Evolutionary conservation across 1,140 invertebrate genomes (phyloP), one percentile per base, ranked within the genome.

Genomic region (Sarcophaga peregrina): DNA sequence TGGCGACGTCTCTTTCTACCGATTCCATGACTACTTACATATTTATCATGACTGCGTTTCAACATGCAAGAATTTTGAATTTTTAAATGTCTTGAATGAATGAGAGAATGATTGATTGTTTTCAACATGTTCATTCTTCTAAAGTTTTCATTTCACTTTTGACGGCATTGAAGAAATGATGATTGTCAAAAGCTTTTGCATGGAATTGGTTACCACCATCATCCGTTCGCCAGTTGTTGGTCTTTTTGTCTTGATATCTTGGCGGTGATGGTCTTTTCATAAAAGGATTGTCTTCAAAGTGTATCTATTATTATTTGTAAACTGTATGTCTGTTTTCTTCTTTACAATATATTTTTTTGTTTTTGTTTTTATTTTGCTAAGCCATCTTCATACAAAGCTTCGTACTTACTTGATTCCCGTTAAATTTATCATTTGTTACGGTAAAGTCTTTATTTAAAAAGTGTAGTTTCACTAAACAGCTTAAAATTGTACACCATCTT

Each of bases 91-190:
- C 75, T 78, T 78, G 75, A 47, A n/a, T 58, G 54, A 58, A 58
- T 76, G 74, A 48, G 47, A 20, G 75, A 78, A 78, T 78, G 75
- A 78, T 78, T 78, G 75, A 78, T 78, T 50, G 75, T 78, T 78
- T 78, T 78, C 75, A 78, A 50, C 75, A 68, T 25, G 62, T 68
- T 68, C 6, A 20, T 68, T 20, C 8, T 68, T 8, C 17, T 0
- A 58, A 58, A n/a, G 13, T 58, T 58, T 58, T 15, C 54, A 58
- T 25, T 68, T 68, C 8, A 20, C 20, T 8, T 68, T 20, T 68
- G n/a, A 17, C 62, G 54, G 25, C 25, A 37, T 37, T 1, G 25
- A 37, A 37, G 25, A 37, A n/a, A n/a, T n/a, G 25, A 37, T 37
- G 25, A 2, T 37, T 37, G 25, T 37, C 25, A 37, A 37, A 37